Base-by-base conservation (phyloP, 2,888 invertebrate species). In the Alviniconcha strummeri region DNA sequence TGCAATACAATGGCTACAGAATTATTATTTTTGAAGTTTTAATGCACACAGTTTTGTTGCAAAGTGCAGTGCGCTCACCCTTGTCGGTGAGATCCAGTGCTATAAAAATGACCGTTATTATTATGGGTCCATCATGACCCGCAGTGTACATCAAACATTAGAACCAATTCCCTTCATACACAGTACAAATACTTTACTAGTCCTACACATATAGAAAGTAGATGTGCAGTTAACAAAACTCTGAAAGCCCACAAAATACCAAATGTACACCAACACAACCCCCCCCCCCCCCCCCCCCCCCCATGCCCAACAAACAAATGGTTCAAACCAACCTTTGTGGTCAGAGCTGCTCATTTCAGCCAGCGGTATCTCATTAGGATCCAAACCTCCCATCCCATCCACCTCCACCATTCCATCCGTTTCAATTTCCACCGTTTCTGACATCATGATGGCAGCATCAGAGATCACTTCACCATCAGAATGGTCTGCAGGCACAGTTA, bases 351-450 rank as follows among this genome's bases (percentile, higher is more conserved):
- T 36, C 36, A 36, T 36, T 36, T 36, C 36, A 36, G 36, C 36
- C 36, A 36, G 36, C 36, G 36, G 36, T 55, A 6, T 17, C 5
- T 57, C 19, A 5, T 56, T 6, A 13, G 56, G 5, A 9, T 64
- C 64, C 7, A 52, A 36, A 4, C 36, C 64, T 15, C 64, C 57
- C 52, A 15, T 19, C 60, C 78, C 78, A 15, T 15, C 57, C 13
- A 64, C 78, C 52, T 64, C 78, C 64, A 78, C 64, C 52, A 52
- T 78, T 9, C 69, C 81, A 15, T 81, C 81, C n/a, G 81, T 81
- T n/a, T 64, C 81, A 11, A 81, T 64, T 36, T 81, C 81, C 60
- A 81, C 75, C 5, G 81, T 57, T 64, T 81, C 81, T n/a, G 81
- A 81, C 75, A 75, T 60, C 56, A 82, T 60, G 60, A 82, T 69